These are phyloP conservation scores for Nasonia vitripennis DNA, from an alignment of 1,140 invertebrate species.

Conservation along the genomic window DNA sequence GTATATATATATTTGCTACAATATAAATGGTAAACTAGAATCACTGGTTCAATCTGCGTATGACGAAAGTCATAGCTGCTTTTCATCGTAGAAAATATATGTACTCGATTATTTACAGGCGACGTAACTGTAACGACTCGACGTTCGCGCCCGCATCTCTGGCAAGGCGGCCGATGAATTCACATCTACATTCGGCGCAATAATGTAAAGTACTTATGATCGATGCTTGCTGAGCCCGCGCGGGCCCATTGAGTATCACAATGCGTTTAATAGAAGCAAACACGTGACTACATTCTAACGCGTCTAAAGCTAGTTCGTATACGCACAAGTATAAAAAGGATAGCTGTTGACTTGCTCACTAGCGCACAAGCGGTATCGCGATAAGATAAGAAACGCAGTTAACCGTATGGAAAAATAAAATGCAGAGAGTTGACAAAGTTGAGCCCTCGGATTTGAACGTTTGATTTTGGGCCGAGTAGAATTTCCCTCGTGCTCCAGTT, in stretches of 20 bases:
- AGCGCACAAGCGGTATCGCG: background rate
- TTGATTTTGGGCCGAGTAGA: background rate
- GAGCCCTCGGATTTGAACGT: no score
- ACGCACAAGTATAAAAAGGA: constrained; percentile 4
- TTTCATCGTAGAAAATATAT: background rate
- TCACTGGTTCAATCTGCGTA: constrained; percentile 25
- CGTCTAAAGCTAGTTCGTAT: background rate
- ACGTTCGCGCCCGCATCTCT: no score
- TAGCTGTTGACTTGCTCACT: background rate
- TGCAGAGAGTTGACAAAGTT: background rate
- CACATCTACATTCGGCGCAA: background rate
- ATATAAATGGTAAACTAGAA: constrained; percentile 27
- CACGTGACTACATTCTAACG: background rate
- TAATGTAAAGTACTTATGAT: background rate
- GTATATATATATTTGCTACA: background rate
- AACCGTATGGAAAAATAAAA: background rate
- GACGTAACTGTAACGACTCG: background rate
- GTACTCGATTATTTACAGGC: constrained; percentile 17
- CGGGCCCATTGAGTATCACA: constrained; percentile 31
- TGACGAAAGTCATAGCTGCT: constrained; percentile 5
- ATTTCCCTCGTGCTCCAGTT: background rate
- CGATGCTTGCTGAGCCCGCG: background rate
- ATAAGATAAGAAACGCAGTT: background rate
- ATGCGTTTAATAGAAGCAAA: constrained; percentile 29
- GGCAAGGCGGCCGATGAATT: no score